These are phyloP conservation scores for Leptopilina drosophilae DNA, from an alignment of 2,888 invertebrate genomes.

Conservation along the genomic window DNA sequence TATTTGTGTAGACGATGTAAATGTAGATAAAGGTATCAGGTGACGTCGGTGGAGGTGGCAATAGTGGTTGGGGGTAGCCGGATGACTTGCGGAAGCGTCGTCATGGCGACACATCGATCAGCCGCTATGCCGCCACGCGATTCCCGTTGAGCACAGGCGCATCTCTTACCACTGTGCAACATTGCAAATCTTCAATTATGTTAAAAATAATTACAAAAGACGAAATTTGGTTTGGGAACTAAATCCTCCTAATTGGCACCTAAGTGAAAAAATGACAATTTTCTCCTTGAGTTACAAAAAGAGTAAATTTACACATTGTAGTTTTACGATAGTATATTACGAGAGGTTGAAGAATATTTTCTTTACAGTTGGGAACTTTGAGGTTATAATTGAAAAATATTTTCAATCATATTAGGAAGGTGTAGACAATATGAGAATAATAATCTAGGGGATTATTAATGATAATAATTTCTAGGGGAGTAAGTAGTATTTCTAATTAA, in stretches of 20 bases:
- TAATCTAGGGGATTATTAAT: too few relatives aligned
- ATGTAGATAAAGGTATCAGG: conserved; percentile 60
- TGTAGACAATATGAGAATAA: too few relatives aligned
- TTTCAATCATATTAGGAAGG: too few relatives aligned
- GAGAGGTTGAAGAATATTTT: too few relatives aligned
- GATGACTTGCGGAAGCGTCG: conserved; percentile 79
- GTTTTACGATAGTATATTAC: too few relatives aligned
- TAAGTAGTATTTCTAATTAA: too few relatives aligned
- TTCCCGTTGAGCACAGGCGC: conserved; percentile 64
- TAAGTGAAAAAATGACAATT: too few relatives aligned
- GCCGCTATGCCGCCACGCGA: conserved; percentile 72
- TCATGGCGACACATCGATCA: conserved; percentile 84
- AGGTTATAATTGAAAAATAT: too few relatives aligned
- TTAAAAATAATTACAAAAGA: not conserved
- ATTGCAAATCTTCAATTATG: conserved; percentile 32
- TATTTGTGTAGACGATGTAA: conserved; percentile 47
- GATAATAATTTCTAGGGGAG: too few relatives aligned
- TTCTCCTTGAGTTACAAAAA: too few relatives aligned
- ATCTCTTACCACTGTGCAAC: conserved; percentile 47
- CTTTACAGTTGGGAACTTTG: too few relatives aligned
- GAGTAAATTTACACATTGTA: too few relatives aligned
- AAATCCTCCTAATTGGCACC: not conserved
- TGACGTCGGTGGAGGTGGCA: conserved; percentile 66
- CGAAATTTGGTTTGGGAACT: not conserved
- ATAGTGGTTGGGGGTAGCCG: conserved; percentile 71